Percentiles rank a stretch among this genome's conserved stretches.
Evolutionary conservation across 1,140 invertebrate species (phyloP).

Genomic region (Monomorium pharaonis): DNA sequence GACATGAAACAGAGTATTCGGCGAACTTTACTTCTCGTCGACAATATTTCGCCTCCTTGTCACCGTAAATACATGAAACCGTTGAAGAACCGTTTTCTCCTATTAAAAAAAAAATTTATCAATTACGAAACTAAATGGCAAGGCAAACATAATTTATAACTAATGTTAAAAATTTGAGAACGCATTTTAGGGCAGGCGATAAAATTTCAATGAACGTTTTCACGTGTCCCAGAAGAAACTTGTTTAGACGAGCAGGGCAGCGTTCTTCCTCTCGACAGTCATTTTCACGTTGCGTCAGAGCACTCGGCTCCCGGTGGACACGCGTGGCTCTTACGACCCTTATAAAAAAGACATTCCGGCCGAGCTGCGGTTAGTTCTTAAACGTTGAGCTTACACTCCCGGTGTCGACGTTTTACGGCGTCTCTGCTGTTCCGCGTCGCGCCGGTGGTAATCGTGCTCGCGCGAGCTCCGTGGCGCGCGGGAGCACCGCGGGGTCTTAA

Average conservation of each 20-base stretch:
- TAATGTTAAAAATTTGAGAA: not conserved
- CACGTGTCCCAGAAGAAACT: not conserved
- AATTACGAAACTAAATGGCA: not conserved
- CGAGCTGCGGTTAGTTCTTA: slow-evolving; percentile 62
- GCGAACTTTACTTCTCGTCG: not conserved
- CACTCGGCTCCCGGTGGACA: not conserved
- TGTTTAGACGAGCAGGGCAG: not conserved
- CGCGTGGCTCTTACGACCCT: slow-evolving; percentile 46
- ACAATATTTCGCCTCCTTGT: not conserved
- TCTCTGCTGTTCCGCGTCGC: not conserved
- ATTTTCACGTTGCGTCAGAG: slow-evolving; percentile 10
- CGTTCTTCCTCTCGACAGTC: not conserved
- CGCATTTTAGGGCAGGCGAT: not conserved
- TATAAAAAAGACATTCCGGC: slow-evolving; percentile 55
- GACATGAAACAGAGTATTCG: not conserved
- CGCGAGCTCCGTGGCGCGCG: slow-evolving; percentile 2
- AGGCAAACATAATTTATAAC: not conserved
- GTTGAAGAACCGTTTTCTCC: not conserved
- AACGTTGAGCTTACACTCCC: slow-evolving; percentile 57
- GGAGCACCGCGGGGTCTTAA: slow-evolving; percentile 28
- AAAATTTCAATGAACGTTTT: not conserved
- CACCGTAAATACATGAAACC: not conserved
- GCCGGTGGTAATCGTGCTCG: slow-evolving; percentile 17
- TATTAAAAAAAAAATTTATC: not conserved
- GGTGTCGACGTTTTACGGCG: slow-evolving; percentile 50